Evolutionary conservation across 2,113 vertebrate genomes (phyloP).

Genomic region (Chaetura pelagica): DNA sequence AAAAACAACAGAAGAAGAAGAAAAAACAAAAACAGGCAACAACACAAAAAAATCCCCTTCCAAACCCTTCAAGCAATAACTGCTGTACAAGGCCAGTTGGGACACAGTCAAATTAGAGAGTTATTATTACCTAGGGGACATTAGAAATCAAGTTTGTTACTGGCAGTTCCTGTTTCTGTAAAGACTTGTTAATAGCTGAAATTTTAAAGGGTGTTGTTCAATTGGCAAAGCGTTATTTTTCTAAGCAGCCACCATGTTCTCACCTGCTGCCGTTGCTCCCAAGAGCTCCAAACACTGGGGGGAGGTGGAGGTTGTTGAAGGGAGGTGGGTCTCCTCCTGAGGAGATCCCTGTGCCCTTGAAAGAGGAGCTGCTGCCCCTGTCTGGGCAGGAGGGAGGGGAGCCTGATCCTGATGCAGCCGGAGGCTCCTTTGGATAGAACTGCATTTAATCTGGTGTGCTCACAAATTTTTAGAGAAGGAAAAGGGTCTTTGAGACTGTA

Average conservation of each 20-base stretch:
- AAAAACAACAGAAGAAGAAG: background rate
- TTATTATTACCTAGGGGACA: slow-evolving; percentile 79
- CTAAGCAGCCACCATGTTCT: slow-evolving; percentile 71
- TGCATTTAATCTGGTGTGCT: background rate
- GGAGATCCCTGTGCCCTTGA: background rate
- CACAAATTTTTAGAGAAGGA: background rate
- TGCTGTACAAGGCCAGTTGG: slow-evolving; percentile 62
- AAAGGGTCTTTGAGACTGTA: background rate
- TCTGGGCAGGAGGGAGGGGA: background rate
- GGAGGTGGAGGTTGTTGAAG: background rate
- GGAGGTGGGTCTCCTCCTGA: background rate
- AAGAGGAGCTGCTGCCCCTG: background rate
- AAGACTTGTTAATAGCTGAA: slow-evolving; percentile 75
- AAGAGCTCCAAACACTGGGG: slow-evolving; percentile 43
- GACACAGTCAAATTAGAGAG: slow-evolving; percentile 74
- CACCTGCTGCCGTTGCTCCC: slow-evolving; percentile 41
- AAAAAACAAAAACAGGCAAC: background rate
- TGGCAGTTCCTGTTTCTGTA: slow-evolving; percentile 75
- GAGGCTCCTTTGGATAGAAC: background rate
- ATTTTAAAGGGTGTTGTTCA: slow-evolving; percentile 75
- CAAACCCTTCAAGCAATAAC: slow-evolving; percentile 61
- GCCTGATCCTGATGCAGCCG: background rate
- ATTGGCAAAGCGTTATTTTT: slow-evolving; percentile 74
- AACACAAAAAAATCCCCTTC: background rate
- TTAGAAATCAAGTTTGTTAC: slow-evolving; percentile 78